These are phyloP conservation scores for Drosophila nikananu DNA, from an alignment of 1,140 invertebrate genomes.

Conservation along the genomic window DNA sequence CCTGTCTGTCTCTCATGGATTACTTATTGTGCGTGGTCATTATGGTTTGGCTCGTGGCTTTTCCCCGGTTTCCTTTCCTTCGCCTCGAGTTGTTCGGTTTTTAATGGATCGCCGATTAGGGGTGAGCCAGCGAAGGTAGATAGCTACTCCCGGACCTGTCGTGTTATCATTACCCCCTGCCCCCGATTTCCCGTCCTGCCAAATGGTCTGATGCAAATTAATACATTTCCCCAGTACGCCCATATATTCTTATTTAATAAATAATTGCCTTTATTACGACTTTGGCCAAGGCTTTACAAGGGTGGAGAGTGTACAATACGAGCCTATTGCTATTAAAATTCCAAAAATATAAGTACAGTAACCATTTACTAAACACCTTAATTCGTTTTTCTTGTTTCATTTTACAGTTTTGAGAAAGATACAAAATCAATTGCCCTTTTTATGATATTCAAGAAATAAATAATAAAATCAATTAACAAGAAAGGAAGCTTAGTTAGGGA, in stretches of 20 bases:
- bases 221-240: conserved; percentile 41
- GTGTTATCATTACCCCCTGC: conserved; percentile 58
- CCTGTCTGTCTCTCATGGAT: conserved; percentile 32
- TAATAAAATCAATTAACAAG: too few relatives aligned
- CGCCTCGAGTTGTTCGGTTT: conserved; percentile 15
- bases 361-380: neutral
- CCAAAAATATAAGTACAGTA: conserved; percentile 44
- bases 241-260: conserved; percentile 24
- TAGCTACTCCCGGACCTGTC: conserved; percentile 27
- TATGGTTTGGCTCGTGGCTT: conserved; percentile 47
- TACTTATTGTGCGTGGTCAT: conserved; percentile 77
- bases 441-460: too few relatives aligned
- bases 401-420: too few relatives aligned
- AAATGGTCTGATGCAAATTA: conserved; percentile 65
- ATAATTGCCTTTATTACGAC: conserved; percentile 33
- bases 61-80: conserved; percentile 13
- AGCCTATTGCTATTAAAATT: conserved; percentile 21
- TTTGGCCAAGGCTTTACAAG: conserved; percentile 20
- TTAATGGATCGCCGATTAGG: conserved; percentile 50
- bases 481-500: too few relatives aligned
- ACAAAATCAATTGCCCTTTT: too few relatives aligned
- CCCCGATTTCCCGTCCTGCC: conserved; percentile 22
- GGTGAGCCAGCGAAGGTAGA: conserved; percentile 22
- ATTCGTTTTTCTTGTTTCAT: neutral
- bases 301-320: conserved; percentile 8